phyloP scores from a whole-genome alignment of 2,113 vertebrate species.

The Setophaga petechia region DNA sequence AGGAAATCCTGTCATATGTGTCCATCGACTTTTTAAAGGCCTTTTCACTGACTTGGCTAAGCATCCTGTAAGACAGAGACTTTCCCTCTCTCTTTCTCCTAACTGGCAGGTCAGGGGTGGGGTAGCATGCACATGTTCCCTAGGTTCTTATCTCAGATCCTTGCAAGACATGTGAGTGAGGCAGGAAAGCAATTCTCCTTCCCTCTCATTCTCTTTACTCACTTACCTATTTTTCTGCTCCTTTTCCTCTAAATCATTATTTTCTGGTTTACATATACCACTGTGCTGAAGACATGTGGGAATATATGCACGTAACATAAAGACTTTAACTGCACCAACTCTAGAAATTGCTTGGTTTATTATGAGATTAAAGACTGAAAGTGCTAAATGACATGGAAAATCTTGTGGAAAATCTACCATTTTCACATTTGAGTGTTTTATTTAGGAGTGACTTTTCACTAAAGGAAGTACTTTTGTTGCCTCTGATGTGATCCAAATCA shows the following conservation, averaged over 20 bases:
- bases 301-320: not conserved
- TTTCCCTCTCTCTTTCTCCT: not conserved
- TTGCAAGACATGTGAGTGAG: not conserved
- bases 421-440: not conserved
- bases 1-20: not conserved
- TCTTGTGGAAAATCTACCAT: not conserved
- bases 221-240: not conserved
- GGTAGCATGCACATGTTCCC: not conserved
- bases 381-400: not conserved
- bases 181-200: not conserved
- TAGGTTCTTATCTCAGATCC: not conserved
- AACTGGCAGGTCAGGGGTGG: not conserved
- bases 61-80: not conserved
- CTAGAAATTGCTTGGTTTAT: not conserved
- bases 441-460: not conserved
- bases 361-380: not conserved
- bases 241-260: not conserved
- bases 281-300: accelerated
- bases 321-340: not conserved
- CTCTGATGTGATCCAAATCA: not conserved
- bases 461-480: not conserved
- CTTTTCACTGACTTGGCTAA: constrained; percentile 7
- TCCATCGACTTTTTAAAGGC: not conserved
- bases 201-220: not conserved
- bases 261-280: not conserved